Conservation (phyloP, 2,888 invertebrate genomes). For the Microctonus brassicae region DNA sequence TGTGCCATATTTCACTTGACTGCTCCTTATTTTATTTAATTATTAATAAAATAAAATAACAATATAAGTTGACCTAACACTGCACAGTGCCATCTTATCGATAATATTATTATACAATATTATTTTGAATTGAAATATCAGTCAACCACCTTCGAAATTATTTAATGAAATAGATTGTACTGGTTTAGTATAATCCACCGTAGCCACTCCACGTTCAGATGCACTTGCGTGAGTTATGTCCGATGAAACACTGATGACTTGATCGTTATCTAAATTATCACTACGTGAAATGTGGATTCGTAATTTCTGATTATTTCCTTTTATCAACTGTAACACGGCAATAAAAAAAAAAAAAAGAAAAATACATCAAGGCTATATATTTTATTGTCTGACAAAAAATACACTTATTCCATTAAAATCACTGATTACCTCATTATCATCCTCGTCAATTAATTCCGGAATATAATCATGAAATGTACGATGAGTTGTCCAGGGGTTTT, state of each 20-base stretch:
- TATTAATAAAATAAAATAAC: no score
- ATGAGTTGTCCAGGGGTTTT: neutral
- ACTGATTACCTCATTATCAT: slow-evolving; percentile 48
- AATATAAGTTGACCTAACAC: neutral
- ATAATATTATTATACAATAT: neutral
- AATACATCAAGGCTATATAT: neutral
- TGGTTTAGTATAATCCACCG: neutral
- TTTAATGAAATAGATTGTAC: neutral
- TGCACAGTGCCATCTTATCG: neutral
- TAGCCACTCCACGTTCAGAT: neutral
- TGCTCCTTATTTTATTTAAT: neutral
- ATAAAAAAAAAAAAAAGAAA: neutral
- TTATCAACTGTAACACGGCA: slow-evolving; percentile 45
- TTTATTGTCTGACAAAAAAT: neutral
- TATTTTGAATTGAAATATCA: neutral
- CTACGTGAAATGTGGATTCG: slow-evolving; percentile 54
- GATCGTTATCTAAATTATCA: slow-evolving; percentile 39
- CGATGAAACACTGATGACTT: neutral
- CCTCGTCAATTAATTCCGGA: slow-evolving; percentile 45
- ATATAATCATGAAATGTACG: neutral
- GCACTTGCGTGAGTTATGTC: neutral
- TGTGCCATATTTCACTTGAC: neutral
- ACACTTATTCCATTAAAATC: neutral
- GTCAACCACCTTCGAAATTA: neutral
- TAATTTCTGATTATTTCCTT: slow-evolving; percentile 47